Base-by-base conservation (phyloP, 2,888 invertebrate species). In the Trichogramma evanescens region DNA sequence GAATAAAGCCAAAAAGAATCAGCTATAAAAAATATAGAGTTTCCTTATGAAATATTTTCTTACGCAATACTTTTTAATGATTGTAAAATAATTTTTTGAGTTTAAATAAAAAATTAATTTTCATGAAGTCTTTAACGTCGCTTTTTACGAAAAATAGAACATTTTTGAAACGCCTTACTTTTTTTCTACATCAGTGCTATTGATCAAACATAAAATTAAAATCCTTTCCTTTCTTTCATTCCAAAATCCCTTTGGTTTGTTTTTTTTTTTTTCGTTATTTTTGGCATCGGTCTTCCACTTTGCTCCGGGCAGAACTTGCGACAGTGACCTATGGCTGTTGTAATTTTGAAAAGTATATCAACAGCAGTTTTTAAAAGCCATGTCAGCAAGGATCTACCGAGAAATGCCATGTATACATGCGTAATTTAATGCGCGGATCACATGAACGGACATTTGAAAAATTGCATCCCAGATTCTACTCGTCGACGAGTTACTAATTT, bases 291-390 rank as follows among this genome's bases (percentile, higher is more conserved):
- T 59, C 56, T 49, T 66, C 63, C 53, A 54, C 53, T 64, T 64
- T 69, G 68, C 63, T 60, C 58, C 61, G 59, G 63, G 64, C 67
- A 66, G 66, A 62, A 63, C 61, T 61, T 55, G 61, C 65, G 72
- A 71, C 71, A 67, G 67, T 71, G 72, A 73, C 65, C 69, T 68
- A 70, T 73, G 65, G 68, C 65, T 48, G 61, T 62, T 66, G 66
- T 65, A 70, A 69, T 69, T 70, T 64, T 66, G 66, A 66, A 66
- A 67, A 70, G 26, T 26, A 26, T 26, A 26, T 26, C 26, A 26
- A 66, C 63, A 58, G 57, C 57, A 51, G 55, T 61, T 63, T 60
- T 58, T 57, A 56, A 54, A 56, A 52, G 66, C 65, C 45, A 58
- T 66, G 67, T 69, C 71, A 70, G 67, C 70, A 59, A 63, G 56